Evolutionary conservation across 2,113 vertebrate species (phyloP).

Genomic region (Ramphastos sulfuratus): DNA sequence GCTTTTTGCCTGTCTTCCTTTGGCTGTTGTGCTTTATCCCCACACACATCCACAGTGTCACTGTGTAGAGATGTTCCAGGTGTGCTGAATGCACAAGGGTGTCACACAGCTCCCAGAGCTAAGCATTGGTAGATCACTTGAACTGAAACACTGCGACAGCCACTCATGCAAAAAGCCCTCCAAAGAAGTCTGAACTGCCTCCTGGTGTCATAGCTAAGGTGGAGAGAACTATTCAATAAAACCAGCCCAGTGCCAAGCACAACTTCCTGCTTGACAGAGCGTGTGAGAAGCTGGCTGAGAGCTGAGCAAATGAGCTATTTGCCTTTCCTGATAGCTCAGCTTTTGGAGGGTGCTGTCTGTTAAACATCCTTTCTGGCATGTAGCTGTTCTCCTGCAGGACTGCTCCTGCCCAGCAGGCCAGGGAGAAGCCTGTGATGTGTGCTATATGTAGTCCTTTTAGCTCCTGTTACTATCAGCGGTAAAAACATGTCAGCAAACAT

Average conservation of each 20-base stretch:
- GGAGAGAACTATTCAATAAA: conserved; percentile 8
- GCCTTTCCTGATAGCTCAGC: background rate
- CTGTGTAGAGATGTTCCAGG: background rate
- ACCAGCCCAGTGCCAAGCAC: background rate
- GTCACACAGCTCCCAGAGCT: no score
- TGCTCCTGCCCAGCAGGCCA: background rate
- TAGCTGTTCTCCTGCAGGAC: background rate
- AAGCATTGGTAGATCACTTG: background rate
- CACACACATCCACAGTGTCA: background rate
- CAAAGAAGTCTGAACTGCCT: background rate
- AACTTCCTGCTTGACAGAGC: background rate
- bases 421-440: background rate
- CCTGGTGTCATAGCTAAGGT: background rate
- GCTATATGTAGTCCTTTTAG: background rate
- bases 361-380: background rate
- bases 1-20: background rate
- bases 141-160: background rate
- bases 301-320: background rate
- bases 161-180: background rate
- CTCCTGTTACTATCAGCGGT: background rate
- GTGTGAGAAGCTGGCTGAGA: background rate
- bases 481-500: background rate
- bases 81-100: background rate
- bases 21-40: background rate
- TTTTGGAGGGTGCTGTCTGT: background rate